phyloP scores from a whole-genome alignment of 2,888 invertebrate species.

The Chorisops tibialis region DNA sequence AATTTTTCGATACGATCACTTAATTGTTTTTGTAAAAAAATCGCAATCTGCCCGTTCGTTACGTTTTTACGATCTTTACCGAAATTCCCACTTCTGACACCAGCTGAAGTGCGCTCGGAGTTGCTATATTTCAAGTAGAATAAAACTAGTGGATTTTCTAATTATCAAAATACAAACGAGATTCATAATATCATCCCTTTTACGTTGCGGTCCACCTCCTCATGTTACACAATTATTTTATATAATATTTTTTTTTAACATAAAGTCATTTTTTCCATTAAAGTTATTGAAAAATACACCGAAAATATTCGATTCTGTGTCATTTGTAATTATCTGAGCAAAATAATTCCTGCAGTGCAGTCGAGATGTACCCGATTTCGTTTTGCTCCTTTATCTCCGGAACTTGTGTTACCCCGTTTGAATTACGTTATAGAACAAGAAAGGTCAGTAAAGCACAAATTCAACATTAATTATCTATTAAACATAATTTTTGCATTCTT shows the following conservation, averaged over 20 bases:
- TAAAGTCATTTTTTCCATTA: conserved; percentile 39
- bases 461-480: not conserved
- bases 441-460: conserved; percentile 57
- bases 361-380: conserved; percentile 96
- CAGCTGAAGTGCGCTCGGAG: no score
- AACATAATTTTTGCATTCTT: conserved; percentile 29
- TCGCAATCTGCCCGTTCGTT: no score
- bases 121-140: no score
- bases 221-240: no score
- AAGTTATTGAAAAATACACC: conserved; percentile 98
- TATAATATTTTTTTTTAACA: conserved; percentile 1
- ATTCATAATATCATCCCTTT: no score
- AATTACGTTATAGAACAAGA: conserved; percentile 79
- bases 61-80: no score
- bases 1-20: no score
- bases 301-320: conserved; percentile 98
- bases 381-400: conserved; percentile 82
- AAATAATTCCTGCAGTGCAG: conserved; percentile 98
- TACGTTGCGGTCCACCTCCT: no score
- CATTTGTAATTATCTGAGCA: conserved; percentile 97
- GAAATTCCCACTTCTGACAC: no score
- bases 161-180: no score
- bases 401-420: conserved; percentile 86
- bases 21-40: no score
- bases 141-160: no score